Evolutionary conservation across 2,113 vertebrate species (phyloP).

Genomic region (Hystrix brachyura): DNA sequence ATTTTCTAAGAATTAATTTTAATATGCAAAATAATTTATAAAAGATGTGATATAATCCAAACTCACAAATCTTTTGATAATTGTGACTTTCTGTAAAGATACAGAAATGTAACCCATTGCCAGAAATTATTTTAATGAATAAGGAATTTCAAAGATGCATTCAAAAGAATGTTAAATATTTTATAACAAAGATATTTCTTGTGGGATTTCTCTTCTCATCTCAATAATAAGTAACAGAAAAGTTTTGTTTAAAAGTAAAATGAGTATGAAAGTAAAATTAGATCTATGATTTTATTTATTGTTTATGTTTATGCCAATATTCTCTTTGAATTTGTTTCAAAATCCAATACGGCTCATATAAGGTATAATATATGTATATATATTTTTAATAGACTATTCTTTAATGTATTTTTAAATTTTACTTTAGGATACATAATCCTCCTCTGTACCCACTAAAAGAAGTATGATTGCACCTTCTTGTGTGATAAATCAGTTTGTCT

Average conservation of each 20-base stretch:
- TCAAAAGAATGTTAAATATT: background rate
- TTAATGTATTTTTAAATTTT: background rate
- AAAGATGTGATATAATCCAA: background rate
- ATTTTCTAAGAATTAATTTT: background rate
- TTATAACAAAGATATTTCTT: background rate
- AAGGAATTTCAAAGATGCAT: background rate
- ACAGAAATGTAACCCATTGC: background rate
- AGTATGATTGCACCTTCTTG: background rate
- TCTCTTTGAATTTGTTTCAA: background rate
- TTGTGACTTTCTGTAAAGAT: background rate
- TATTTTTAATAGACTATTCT: background rate
- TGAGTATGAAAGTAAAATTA: background rate
- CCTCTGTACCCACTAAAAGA: background rate
- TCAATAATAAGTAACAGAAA: background rate
- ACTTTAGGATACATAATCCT: background rate
- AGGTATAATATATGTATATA: background rate
- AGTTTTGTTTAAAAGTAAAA: background rate
- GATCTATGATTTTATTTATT: background rate
- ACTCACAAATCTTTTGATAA: background rate
- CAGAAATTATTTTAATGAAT: slow-evolving; percentile 22
- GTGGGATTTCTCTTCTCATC: background rate
- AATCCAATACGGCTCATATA: background rate
- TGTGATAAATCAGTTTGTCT: background rate
- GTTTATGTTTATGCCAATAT: background rate
- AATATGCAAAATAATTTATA: background rate